Base-by-base conservation (phyloP, 30 jellyfish, hydroid and myxozoan species). In the Sanderia malayensis region DNA sequence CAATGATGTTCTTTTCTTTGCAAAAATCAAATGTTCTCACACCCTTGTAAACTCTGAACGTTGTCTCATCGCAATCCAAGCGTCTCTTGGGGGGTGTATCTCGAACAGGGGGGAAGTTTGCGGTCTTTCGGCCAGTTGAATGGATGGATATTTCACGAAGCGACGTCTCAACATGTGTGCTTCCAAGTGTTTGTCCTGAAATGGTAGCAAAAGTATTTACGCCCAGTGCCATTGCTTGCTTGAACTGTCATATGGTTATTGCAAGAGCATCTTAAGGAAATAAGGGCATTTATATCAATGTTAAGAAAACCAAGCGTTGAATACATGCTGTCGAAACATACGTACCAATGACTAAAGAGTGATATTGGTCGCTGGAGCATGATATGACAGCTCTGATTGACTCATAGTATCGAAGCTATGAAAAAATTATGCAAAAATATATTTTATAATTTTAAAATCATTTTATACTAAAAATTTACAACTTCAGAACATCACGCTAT, bases 301-400 rank as follows among this genome's bases (percentile, higher is more conserved):
- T n/a, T n/a, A n/a, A n/a, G n/a, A n/a, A n/a, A n/a, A n/a, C n/a
- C n/a, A n/a, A n/a, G n/a, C n/a, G n/a, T n/a, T n/a, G n/a, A n/a
- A n/a, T n/a, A n/a, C n/a, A n/a, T n/a, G n/a, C n/a, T n/a, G n/a
- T n/a, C n/a, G n/a, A n/a, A n/a, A n/a, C n/a, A n/a, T 19, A 49
- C 96, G 1, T 57, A 90, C 97, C 97, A 2, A 90, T 90, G 44
- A 90, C 95, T 1, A 90, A 73, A 11, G 97, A 90, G 78, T 90
- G 72, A 26, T 67, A 60, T 15, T 82, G 70, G 64, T 90, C 97
- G 44, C 96, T 76, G 37, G 97, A 90, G 46, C 95, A 90, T 18
- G 97, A 90, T 7, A 90, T 82, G 52, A 90, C 94, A 21, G 96
- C 72, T 52, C 95, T 71, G 2, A 90, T 90, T 11, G 97, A 82